A percentile compares a stretch with the other conserved stretches of the same genome.
These are phyloP conservation scores for Acleris holmiana DNA, from an alignment of 2,888 invertebrate species.

Conservation along the genomic window DNA sequence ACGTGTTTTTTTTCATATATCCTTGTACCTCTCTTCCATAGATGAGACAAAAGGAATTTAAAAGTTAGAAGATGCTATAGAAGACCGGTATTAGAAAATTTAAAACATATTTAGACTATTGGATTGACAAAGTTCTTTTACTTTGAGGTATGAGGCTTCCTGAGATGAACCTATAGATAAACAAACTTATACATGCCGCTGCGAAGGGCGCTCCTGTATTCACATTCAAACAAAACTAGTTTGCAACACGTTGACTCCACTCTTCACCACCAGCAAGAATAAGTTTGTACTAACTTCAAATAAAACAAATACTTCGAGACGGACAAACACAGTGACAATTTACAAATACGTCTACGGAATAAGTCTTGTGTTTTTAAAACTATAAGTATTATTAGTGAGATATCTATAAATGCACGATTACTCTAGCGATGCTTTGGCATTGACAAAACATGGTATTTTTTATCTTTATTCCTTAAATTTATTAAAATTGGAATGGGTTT, in stretches of 20 bases:
- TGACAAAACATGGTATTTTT: slow-evolving; percentile 81
- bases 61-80: no score
- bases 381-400: slow-evolving; percentile 81
- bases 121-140: no score
- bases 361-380: slow-evolving; percentile 81
- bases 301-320: slow-evolving; percentile 61
- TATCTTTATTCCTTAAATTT: slow-evolving; percentile 37
- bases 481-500: slow-evolving; percentile 24
- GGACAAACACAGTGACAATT: slow-evolving; percentile 64
- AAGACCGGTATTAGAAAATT: no score
- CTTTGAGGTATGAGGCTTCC: neutral
- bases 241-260: neutral
- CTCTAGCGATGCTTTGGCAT: slow-evolving; percentile 85
- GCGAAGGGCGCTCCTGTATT: slow-evolving; percentile 2
- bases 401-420: slow-evolving; percentile 84
- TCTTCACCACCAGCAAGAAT: neutral
- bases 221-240: neutral
- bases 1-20: no score
- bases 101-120: no score
- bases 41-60: no score
- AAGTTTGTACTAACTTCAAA: slow-evolving; percentile 26
- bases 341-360: slow-evolving; percentile 74
- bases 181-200: slow-evolving; percentile 36
- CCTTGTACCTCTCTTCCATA: no score
- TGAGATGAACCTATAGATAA: neutral